Evolutionary conservation across 2,113 vertebrate species (phyloP).

Genomic region (Ammospiza nelsoni): DNA sequence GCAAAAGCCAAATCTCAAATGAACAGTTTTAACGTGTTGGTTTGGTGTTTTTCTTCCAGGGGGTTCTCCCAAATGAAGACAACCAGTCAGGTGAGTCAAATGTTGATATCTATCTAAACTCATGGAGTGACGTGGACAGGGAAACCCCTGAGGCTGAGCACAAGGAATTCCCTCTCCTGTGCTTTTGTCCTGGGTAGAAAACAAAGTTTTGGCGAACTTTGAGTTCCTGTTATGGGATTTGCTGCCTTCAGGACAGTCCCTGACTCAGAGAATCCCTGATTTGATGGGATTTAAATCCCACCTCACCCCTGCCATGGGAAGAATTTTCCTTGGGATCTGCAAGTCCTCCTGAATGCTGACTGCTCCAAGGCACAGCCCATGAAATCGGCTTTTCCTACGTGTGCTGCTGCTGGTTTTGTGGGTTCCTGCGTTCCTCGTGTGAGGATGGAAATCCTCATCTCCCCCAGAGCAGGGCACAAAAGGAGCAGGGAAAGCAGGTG

Average conservation of each 20-base stretch:
- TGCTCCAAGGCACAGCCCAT: not conserved
- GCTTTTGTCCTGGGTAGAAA: not conserved
- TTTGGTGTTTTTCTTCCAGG: slow-evolving; percentile 6
- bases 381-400: not conserved
- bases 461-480: not conserved
- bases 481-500: not conserved
- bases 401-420: not conserved
- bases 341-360: not conserved
- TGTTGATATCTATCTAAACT: rapidly evolving
- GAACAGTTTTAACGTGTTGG: not conserved
- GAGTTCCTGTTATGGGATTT: not conserved
- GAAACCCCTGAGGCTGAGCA: not conserved
- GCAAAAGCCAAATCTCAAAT: not conserved
- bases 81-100: slow-evolving; percentile 24
- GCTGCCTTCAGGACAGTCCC: not conserved
- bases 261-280: not conserved
- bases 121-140: rapidly evolving
- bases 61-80: not conserved
- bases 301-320: not conserved
- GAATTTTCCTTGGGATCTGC: not conserved
- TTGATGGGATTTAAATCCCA: not conserved
- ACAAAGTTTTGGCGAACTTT: not conserved
- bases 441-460: not conserved
- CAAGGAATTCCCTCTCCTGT: not conserved
- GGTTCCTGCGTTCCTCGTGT: not conserved